Percentiles rank a stretch among this genome's conserved stretches.
These are phyloP conservation scores for Naso thynnoides DNA, from an alignment of 2,797 vertebrate species.

Conservation along the genomic window DNA sequence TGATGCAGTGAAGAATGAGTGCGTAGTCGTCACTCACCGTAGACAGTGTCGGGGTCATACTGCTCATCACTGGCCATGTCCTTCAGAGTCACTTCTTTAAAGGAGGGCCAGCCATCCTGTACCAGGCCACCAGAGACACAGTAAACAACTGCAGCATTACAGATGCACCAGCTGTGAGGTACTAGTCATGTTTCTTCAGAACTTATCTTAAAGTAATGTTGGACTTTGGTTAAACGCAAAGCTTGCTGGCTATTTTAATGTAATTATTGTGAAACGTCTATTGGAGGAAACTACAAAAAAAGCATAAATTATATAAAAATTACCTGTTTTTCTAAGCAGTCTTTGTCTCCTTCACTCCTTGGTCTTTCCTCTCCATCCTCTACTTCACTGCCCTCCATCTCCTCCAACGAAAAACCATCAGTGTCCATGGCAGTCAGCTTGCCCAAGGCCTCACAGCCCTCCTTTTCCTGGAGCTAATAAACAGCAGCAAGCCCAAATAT, in stretches of 20 bases:
- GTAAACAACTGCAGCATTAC: neutral
- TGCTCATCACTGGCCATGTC: slow-evolving; percentile 86
- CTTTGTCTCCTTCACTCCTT: slow-evolving; percentile 49
- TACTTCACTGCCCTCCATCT: slow-evolving; percentile 83
- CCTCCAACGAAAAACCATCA: slow-evolving; percentile 89
- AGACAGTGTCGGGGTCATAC: slow-evolving; percentile 88
- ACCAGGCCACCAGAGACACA: slow-evolving; percentile 20
- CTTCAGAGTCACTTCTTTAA: slow-evolving; percentile 84
- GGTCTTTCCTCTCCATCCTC: slow-evolving; percentile 83
- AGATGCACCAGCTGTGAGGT: neutral
- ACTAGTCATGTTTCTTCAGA: neutral
- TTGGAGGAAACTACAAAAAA: neutral
- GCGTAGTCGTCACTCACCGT: slow-evolving; percentile 84
- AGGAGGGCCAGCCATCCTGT: slow-evolving; percentile 75
- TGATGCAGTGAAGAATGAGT: no score
- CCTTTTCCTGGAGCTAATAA: slow-evolving; percentile 76
- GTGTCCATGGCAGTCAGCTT: slow-evolving; percentile 89
- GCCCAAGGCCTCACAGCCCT: slow-evolving; percentile 85
- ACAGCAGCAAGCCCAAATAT: neutral
- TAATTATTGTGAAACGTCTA: neutral
- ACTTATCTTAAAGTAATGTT: neutral
- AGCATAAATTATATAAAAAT: neutral
- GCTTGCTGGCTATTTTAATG: neutral
- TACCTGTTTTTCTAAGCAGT: slow-evolving; percentile 60
- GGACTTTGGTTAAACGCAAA: neutral